These are phyloP conservation scores for Cerastis rubricosa DNA, from an alignment of 2,888 invertebrate species.

Conservation along the genomic window DNA sequence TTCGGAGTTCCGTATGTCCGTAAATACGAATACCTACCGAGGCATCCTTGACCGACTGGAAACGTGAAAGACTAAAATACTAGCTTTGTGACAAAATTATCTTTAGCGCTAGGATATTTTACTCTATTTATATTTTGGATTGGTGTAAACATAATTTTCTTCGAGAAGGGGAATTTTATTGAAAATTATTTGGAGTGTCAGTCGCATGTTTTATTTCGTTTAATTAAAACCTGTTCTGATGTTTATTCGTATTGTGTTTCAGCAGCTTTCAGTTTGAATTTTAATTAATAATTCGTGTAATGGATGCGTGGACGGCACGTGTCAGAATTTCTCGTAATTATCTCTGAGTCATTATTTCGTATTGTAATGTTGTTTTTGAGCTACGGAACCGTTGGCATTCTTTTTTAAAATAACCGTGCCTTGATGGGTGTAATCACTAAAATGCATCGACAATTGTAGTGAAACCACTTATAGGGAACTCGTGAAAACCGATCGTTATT, in stretches of 20 bases:
- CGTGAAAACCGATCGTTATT: slow-evolving; percentile 22
- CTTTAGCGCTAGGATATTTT: slow-evolving; percentile 7
- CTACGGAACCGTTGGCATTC: slow-evolving; percentile 37
- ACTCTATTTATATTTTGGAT: slow-evolving; percentile 24
- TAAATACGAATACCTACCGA: slow-evolving; percentile 52
- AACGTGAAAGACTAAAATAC: slow-evolving; percentile 58
- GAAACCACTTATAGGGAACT: slow-evolving; percentile 37
- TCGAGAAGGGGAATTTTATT: slow-evolving; percentile 9
- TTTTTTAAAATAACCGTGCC: neutral
- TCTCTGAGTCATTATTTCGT: slow-evolving; percentile 10
- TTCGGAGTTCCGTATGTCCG: slow-evolving; percentile 64
- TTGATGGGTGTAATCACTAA: slow-evolving; percentile 33
- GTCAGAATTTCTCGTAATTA: slow-evolving; percentile 44
- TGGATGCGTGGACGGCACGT: slow-evolving; percentile 9
- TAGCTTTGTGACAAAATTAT: slow-evolving; percentile 30
- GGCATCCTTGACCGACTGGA: slow-evolving; percentile 77
- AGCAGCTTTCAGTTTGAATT: slow-evolving; percentile 32
- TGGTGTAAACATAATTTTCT: slow-evolving; percentile 16
- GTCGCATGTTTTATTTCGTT: slow-evolving; percentile 34
- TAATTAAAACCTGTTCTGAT: slow-evolving; percentile 42
- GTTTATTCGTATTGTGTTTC: slow-evolving; percentile 41
- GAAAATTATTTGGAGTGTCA: slow-evolving; percentile 38
- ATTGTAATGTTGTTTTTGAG: neutral
- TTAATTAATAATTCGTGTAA: slow-evolving; percentile 52
- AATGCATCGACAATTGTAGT: slow-evolving; percentile 24